Percentiles rank a stretch among this genome's conserved stretches.
Conservation (phyloP, 2,797 vertebrate species). For the Clarias platycephalus region DNA sequence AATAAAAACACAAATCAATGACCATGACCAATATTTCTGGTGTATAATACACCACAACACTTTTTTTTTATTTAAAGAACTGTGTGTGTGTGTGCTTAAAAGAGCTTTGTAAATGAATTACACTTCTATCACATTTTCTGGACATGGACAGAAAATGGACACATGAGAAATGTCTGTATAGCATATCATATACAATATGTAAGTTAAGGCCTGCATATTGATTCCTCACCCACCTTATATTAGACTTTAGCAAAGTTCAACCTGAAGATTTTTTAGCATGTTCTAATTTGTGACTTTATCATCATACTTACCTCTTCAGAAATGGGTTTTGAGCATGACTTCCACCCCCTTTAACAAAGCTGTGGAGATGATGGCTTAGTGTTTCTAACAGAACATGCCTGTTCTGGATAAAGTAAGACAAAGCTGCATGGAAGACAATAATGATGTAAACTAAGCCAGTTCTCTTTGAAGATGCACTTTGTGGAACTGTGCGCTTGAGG, state of each 20-base stretch:
- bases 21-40: conserved; percentile 20
- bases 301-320: conserved; percentile 12
- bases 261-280: conserved; percentile 21
- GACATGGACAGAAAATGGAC: not conserved
- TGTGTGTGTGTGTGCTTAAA: conserved; percentile 8
- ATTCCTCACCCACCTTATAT: not conserved
- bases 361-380: not conserved
- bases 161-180: conserved; percentile 8
- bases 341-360: not conserved
- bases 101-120: not conserved
- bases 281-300: conserved; percentile 4
- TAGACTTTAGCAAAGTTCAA: conserved; percentile 19
- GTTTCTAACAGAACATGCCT: conserved; percentile 11
- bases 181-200: conserved; percentile 15
- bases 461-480: conserved; percentile 45
- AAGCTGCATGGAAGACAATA: conserved; percentile 45
- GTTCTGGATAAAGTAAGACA: conserved; percentile 25
- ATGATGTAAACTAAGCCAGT: conserved; percentile 40
- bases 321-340: not conserved
- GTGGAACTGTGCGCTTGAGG: conserved; percentile 22
- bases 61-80: conserved; percentile 14
- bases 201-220: conserved; percentile 40
- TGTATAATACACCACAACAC: conserved; percentile 31
- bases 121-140: conserved; percentile 3
- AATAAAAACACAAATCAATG: conserved; percentile 40